Conservation (phyloP, 2,113 vertebrate genomes). For the Mustela lutreola region DNA sequence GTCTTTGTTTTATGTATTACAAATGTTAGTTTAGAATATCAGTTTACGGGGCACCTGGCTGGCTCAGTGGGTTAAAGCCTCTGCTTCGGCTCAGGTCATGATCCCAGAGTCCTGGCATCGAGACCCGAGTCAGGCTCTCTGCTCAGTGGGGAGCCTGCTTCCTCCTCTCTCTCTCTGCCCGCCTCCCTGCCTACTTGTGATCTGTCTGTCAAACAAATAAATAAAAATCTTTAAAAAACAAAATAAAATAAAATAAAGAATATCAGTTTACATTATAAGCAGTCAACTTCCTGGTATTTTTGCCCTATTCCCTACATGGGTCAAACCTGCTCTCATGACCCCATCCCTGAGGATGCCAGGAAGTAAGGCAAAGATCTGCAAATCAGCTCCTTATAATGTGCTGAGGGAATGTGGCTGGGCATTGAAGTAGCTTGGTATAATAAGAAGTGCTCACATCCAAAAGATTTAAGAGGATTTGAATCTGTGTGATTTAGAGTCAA, state of each 20-base stretch:
- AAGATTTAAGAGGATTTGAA: neutral
- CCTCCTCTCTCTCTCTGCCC: too few species aligned
- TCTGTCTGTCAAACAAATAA: too few species aligned
- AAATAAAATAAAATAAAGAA: neutral
- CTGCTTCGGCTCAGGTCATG: too few species aligned
- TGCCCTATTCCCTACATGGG: neutral
- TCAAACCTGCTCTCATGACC: neutral
- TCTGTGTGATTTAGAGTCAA: neutral
- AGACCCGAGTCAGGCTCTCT: too few species aligned
- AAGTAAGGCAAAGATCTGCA: neutral
- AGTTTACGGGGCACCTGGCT: neutral
- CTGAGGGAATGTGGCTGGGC: neutral
- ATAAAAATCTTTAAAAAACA: too few species aligned
- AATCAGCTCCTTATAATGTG: accelerated
- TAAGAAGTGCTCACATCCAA: neutral
- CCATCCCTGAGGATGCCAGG: neutral
- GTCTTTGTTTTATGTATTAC: neutral
- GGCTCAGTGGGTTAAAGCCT: too few species aligned
- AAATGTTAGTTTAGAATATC: neutral
- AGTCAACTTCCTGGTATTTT: neutral
- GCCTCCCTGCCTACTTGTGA: too few species aligned
- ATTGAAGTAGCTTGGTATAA: neutral
- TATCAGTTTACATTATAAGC: neutral
- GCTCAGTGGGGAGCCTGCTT: too few species aligned
- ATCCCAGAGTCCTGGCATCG: too few species aligned